Conservation (phyloP, 2,888 invertebrate species). For the Ennomos fuscantarius region DNA sequence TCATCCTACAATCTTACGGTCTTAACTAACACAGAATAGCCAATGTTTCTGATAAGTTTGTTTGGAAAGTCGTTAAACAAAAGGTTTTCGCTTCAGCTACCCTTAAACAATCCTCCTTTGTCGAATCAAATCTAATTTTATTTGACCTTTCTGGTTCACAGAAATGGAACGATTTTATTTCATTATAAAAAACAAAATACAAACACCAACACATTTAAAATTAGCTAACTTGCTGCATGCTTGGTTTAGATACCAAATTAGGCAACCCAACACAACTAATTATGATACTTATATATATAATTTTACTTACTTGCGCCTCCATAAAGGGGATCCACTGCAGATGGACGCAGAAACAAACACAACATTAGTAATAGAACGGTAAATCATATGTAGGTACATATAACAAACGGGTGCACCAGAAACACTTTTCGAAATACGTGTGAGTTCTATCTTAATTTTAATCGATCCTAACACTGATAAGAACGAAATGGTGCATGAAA, state of each 20-base stretch:
- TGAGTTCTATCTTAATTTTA: slow-evolving; percentile 6
- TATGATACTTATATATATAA: neutral
- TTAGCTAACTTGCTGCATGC: slow-evolving; percentile 12
- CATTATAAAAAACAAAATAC: neutral
- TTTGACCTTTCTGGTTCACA: slow-evolving; percentile 1
- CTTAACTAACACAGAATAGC: slow-evolving; percentile 2
- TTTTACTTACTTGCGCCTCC: slow-evolving; percentile 89
- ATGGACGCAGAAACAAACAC: slow-evolving; percentile 67
- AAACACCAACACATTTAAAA: neutral
- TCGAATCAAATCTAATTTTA: slow-evolving; percentile 14
- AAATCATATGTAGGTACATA: slow-evolving; percentile 42
- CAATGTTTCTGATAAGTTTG: slow-evolving; percentile 11
- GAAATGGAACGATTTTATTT: neutral
- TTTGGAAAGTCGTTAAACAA: slow-evolving; percentile 18
- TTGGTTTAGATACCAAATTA: slow-evolving; percentile 15
- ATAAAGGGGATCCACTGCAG: slow-evolving; percentile 90
- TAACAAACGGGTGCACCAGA: slow-evolving; percentile 48
- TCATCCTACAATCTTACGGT: neutral
- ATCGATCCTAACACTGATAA: slow-evolving; percentile 45
- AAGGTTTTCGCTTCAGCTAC: slow-evolving; percentile 15
- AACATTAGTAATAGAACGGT: slow-evolving; percentile 64
- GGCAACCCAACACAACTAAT: slow-evolving; percentile 1
- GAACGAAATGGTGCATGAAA: slow-evolving; percentile 80
- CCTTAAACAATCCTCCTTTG: slow-evolving; percentile 11
- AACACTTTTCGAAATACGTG: slow-evolving; percentile 22